phyloP scores from a whole-genome alignment of 2,888 invertebrate genomes.

The Xestobium rufovillosum region DNA sequence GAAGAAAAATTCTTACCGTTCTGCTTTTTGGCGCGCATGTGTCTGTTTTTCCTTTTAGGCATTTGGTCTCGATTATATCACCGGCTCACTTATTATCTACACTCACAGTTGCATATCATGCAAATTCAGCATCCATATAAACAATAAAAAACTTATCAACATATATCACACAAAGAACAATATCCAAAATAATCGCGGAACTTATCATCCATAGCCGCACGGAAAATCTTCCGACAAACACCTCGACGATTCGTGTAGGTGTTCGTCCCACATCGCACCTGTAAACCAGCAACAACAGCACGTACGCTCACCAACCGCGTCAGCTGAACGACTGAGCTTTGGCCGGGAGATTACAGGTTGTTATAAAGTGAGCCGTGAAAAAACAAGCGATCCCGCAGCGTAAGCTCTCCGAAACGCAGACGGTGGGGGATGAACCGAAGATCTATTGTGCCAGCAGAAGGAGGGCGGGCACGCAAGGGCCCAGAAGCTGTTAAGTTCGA shows the following conservation, averaged over 20 bases:
- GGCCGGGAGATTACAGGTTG: slow-evolving; percentile 43
- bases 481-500: too few relatives aligned
- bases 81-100: too few relatives aligned
- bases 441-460: slow-evolving; percentile 31
- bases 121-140: slow-evolving; percentile 5
- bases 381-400: slow-evolving; percentile 34
- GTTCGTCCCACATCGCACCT: slow-evolving; percentile 5
- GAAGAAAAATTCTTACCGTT: slow-evolving; percentile 31
- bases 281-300: neutral
- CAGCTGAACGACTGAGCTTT: slow-evolving; percentile 23
- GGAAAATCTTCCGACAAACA: slow-evolving; percentile 28
- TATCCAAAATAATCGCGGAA: too few relatives aligned
- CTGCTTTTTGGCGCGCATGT: slow-evolving; percentile 34
- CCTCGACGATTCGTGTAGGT: too few relatives aligned
- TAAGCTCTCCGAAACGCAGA: slow-evolving; percentile 25
- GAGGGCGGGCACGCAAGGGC: slow-evolving; percentile 18
- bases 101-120: too few relatives aligned
- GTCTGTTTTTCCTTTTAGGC: slow-evolving; percentile 32
- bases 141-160: slow-evolving; percentile 7
- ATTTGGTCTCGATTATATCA: too few relatives aligned
- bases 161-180: too few relatives aligned
- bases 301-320: slow-evolving; percentile 18
- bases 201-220: slow-evolving; percentile 22
- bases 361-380: slow-evolving; percentile 40
- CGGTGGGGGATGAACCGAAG: slow-evolving; percentile 26